Base-by-base conservation (phyloP, 2,888 invertebrate species). In the Amiota minor region DNA sequence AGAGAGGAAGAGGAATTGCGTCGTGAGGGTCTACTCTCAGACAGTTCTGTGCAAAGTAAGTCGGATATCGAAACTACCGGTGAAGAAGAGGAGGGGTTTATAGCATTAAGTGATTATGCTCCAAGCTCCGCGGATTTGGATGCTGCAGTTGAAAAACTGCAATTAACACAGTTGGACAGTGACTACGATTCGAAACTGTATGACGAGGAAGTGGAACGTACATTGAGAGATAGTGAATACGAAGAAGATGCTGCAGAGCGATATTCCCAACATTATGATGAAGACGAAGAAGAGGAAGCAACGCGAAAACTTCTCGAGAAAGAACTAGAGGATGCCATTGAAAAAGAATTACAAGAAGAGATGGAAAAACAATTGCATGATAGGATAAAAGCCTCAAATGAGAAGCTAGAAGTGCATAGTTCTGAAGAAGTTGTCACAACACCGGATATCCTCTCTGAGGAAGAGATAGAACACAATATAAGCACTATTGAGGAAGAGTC, bases 11-110 rank as follows among this genome's bases (percentile, higher is more conserved):
- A 87, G 69, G 88, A 81, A 50, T 75, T 88, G 14, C 81, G 89
- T 0, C 79, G 88, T 0, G 88, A 88, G 67, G 89, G 89, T 10
- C 72, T 88, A 14, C 81, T 88, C 12, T 86, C 88, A 0, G 88
- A 88, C 46, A 87, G 88, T 62, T 88, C 89, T 1, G 88, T 88
- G 59, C 89, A 88, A 10, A 88, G 88, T 68, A 83, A 88, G 35
- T 88, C 87, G 4, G 89, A 88, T 76, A 79, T 83, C 12, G 87
- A 81, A 71, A 81, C 83, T 0, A 78, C 91, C 80, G 90, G 88
- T 81, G 84, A 90, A 35, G 83, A 83, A 49, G 62, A 76, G 82
- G 76, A 49, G 16, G 68, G 68, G 8, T 56, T 67, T 14, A 74
- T 80, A 35, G 81, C 79, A 0, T 70, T 84, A 1, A 88, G 88